A percentile compares a stretch with the other conserved stretches of the same genome.
These are phyloP conservation scores for Aspidiotus destructor DNA, from an alignment of 2,888 invertebrate genomes.

Conservation along the genomic window DNA sequence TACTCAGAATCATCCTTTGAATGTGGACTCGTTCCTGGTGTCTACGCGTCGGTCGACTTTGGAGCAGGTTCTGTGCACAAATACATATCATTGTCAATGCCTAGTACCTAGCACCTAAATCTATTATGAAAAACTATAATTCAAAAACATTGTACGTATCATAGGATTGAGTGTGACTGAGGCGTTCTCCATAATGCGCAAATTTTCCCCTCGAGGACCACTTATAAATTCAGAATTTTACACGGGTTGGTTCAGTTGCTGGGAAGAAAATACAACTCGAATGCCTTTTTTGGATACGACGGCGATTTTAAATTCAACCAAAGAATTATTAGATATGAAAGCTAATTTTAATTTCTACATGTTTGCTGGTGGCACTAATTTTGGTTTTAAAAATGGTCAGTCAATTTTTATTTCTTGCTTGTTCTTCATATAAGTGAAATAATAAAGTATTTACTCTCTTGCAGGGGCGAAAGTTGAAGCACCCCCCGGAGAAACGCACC, in stretches of 20 bases:
- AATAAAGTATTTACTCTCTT: no score
- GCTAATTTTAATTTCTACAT: constrained; percentile 78
- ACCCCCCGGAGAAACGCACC: constrained; percentile 27
- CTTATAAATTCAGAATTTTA: constrained; percentile 85
- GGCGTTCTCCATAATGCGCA: constrained; percentile 43
- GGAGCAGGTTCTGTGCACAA: constrained; percentile 45
- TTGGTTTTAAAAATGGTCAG: constrained; percentile 52
- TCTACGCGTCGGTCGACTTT: constrained; percentile 69
- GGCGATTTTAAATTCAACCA: constrained; percentile 48
- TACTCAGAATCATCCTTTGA: constrained; percentile 45
- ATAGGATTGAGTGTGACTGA: constrained; percentile 40
- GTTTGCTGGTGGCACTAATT: constrained; percentile 85
- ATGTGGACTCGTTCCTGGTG: constrained; percentile 60
- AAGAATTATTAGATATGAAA: constrained; percentile 48
- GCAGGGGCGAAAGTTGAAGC: constrained; percentile 42
- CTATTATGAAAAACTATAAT: background rate
- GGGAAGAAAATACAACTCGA: constrained; percentile 60
- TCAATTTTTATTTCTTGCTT: background rate
- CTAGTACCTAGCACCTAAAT: background rate
- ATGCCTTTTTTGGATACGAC: constrained; percentile 42
- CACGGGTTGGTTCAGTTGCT: constrained; percentile 85
- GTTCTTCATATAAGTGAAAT: no score
- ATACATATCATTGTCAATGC: background rate
- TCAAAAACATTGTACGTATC: background rate
- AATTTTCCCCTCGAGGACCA: constrained; percentile 54